phyloP scores from a whole-genome alignment of 1,140 invertebrate genomes.

The Drosophila insularis region DNA sequence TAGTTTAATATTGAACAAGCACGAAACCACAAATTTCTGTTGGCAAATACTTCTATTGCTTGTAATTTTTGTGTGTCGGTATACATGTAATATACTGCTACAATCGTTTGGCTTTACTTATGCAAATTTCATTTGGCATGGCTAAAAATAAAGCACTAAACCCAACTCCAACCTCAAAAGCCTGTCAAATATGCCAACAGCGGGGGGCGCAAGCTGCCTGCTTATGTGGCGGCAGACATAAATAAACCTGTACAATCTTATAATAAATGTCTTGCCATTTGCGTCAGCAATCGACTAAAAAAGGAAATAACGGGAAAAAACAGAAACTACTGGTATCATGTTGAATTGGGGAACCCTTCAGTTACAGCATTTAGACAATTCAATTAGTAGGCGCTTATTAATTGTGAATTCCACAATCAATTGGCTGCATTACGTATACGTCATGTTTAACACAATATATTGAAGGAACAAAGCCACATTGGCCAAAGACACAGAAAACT shows the following conservation, averaged over 20 bases:
- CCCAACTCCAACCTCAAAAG: slow-evolving; percentile 2
- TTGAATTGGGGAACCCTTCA: not conserved
- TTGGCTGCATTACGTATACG: slow-evolving; percentile 20
- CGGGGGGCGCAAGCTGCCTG: not conserved
- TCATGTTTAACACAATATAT: slow-evolving; percentile 7
- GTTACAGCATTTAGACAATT: not conserved
- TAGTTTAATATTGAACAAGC: not conserved
- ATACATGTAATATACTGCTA: not conserved
- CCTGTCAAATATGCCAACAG: slow-evolving; percentile 7
- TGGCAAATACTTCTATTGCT: not conserved
- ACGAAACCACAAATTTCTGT: not conserved
- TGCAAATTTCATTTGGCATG: slow-evolving; percentile 3
- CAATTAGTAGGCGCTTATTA: slow-evolving; percentile 40
- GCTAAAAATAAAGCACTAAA: slow-evolving; percentile 11
- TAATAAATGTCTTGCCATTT: slow-evolving; percentile 29
- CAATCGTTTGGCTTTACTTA: slow-evolving; percentile 1
- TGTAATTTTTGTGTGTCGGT: not conserved
- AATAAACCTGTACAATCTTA: slow-evolving; percentile 18
- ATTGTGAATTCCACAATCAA: slow-evolving; percentile 32
- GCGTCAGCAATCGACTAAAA: not conserved
- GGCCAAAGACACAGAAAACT: slow-evolving; percentile 15
- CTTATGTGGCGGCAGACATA: not conserved
- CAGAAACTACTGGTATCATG: not conserved
- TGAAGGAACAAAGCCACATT: slow-evolving; percentile 47
- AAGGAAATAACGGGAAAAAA: not conserved